Evolutionary conservation across 2,797 vertebrate genomes (phyloP), one percentile per base, ranked within the genome.

Genomic region (Luscinia megarhynchos): DNA sequence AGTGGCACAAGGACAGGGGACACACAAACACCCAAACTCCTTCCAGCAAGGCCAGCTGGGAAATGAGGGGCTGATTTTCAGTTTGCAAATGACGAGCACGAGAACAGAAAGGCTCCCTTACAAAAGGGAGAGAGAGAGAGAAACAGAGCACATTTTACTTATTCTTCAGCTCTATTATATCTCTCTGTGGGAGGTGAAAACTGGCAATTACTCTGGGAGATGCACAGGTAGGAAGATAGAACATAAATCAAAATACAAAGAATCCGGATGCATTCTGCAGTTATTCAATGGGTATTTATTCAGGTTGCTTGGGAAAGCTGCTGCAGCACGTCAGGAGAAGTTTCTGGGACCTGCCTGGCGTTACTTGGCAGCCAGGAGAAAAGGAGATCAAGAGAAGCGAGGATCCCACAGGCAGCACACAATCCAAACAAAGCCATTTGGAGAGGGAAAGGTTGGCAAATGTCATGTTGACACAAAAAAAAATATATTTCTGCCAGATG

Each of bases 231-330:
- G 92, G 76, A 50, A 95, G 90, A 88, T 11, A 41, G 96, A 91
- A 90, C 76, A 62, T 86, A 92, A 95, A 97, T 96, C 94, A 97
- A 95, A 96, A 96, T 92, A 93, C 80, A 92, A 93, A 78, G 87
- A 51, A 83, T 86, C 78, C 34, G 69, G 88, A 93, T 90, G 77
- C 68, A 59, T 94, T 94, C 91, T 78, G 15, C 57, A 38, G 82
- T 87, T 81, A 46, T 79, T 90, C 95, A 95, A 18, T 53, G 76
- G 87, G 6, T 95, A 74, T 95, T 95, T 94, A 93, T 90, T 73
- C 89, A 88, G 50, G 66, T 27, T 81, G 79, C 87, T 89, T 2
- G 32, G 57, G 82, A 69, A 84, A 66, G 90, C 8, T 53, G 51
- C 84, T 38, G 21, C 1, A 68, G 55, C 6, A 32, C 59, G 7